A percentile compares a stretch with the other conserved stretches of the same genome.
These are phyloP conservation scores for Papilio machaon DNA, from an alignment of 1,140 invertebrate species.

Conservation along the genomic window DNA sequence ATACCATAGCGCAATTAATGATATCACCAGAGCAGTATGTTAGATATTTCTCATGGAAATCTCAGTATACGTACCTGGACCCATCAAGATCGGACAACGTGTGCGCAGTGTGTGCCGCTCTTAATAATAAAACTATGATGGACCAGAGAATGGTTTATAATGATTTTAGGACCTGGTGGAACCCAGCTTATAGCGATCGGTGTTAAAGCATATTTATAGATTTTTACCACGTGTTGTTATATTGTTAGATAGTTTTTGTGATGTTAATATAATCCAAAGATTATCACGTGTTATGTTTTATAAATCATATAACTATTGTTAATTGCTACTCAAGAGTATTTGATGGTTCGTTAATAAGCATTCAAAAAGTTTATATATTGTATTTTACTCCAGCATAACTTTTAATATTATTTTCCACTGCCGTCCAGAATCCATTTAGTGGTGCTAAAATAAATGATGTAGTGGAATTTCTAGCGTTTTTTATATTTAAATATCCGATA, in stretches of 20 bases:
- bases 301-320: background rate
- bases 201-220: conserved; percentile 44
- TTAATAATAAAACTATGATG: conserved; percentile 55
- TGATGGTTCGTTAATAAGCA: background rate
- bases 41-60: conserved; percentile 65
- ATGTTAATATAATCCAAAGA: conserved; percentile 27
- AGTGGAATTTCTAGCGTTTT: too few relatives aligned
- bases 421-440: background rate
- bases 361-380: background rate
- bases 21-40: conserved; percentile 51
- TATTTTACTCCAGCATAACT: background rate
- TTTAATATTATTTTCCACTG: conserved; percentile 3
- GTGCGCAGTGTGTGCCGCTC: conserved; percentile 60
- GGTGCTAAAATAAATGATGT: background rate
- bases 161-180: conserved; percentile 68
- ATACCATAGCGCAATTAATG: conserved; percentile 53
- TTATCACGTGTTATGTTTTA: background rate
- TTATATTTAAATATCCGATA: background rate
- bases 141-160: conserved; percentile 51
- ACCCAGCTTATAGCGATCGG: conserved; percentile 53
- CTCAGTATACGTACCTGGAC: conserved; percentile 56
- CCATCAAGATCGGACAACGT: conserved; percentile 54
- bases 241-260: background rate
- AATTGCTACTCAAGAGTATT: background rate
- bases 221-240: conserved; percentile 4